Base-by-base conservation (phyloP, 1,140 invertebrate species). In the Chymomyza costata region DNA sequence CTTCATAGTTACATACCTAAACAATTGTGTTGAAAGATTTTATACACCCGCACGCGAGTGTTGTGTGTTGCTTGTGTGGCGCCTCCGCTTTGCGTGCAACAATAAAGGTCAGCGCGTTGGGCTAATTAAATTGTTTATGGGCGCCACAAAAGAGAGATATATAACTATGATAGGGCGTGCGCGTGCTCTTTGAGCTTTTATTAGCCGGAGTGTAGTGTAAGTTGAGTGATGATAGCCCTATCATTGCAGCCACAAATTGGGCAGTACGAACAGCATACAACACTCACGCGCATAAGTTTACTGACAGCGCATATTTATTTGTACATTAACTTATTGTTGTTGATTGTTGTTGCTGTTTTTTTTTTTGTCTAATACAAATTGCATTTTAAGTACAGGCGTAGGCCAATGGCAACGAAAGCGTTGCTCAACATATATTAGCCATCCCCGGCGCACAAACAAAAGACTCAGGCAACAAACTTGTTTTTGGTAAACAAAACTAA, bases 371-470 rank as follows among this genome's bases (percentile, higher is more conserved):
- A 32, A 68, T 62, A 78, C 78, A 71, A 67, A 76, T 76, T 78
- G 73, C 73, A 71, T 67, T 76, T 76, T 76, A 76, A 76, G 69
- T 78, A 73, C 57, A 55, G 34, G 57, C 50, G 63, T 63, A 53
- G 59, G 59, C 59, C 21, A 8, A 35, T 5, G 11, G 30, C 5
- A 7, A 54, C 57, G 60, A 39, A 32, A 25, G 17, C 21, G 49
- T 25, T 52, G 25, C 38, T 28, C 28, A 10, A 31, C 13, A n/a
- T n/a, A n/a, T n/a, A 71, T 76, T 71, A 63, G 47, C 38, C 41
- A n/a, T n/a, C n/a, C n/a, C n/a, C n/a, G n/a, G n/a, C n/a, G n/a
- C n/a, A n/a, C n/a, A 45, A 57, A 78, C 71, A 76, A 76, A 78
- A 76, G 49, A 61, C 57, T 60, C 48, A 51, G 54, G 48, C 37